phyloP scores from a whole-genome alignment of 2,113 vertebrate species.

The Crotalus tigris region DNA sequence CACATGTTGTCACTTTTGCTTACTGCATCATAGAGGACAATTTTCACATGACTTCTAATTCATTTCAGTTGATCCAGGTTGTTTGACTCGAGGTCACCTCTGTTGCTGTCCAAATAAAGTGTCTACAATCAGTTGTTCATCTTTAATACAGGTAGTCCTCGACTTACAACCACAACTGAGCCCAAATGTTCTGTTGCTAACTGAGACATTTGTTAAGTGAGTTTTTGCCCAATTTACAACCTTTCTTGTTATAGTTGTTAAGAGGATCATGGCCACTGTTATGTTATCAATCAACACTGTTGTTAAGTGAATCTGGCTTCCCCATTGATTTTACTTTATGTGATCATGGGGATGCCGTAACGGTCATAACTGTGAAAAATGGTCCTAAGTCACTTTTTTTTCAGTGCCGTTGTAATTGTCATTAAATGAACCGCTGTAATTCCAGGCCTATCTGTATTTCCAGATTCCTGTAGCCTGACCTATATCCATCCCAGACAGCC shows the following conservation, averaged over 20 bases:
- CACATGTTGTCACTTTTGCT: not conserved
- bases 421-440: not conserved
- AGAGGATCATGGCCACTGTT: no score
- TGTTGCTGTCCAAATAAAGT: not conserved
- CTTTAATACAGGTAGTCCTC: not conserved
- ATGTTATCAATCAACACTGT: no score
- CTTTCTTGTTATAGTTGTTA: no score
- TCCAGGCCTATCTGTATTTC: not conserved
- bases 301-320: no score
- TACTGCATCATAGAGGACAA: not conserved
- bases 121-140: not conserved
- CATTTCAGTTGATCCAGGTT: not conserved
- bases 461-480: constrained; percentile 24
- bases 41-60: not conserved
- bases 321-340: no score
- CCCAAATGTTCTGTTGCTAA: no score
- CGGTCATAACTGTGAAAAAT: not conserved
- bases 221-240: no score
- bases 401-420: not conserved
- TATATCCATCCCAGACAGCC: constrained; percentile 32
- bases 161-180: no score
- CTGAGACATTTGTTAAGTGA: no score
- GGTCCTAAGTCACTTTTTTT: not conserved
- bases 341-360: no score
- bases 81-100: not conserved